These are phyloP conservation scores for Branchinecta sandiegonensis DNA, from an alignment of 2,888 invertebrate species.

Conservation along the genomic window DNA sequence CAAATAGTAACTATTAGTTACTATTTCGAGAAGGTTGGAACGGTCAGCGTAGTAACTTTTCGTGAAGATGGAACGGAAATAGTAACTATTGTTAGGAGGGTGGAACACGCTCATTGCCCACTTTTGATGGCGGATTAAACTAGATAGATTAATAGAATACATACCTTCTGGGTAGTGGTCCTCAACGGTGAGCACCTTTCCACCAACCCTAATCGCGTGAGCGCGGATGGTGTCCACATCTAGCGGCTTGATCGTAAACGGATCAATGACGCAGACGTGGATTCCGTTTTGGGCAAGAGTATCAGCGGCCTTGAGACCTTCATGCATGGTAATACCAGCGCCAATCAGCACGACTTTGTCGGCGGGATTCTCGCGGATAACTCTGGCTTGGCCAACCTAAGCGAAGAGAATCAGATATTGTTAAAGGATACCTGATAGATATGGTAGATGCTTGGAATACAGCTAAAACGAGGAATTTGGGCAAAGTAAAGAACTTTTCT, in stretches of 20 bases:
- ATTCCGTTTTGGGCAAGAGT: constrained; percentile 54
- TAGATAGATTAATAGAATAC: constrained; percentile 26
- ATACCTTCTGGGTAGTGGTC: constrained; percentile 87
- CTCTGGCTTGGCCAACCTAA: constrained; percentile 57
- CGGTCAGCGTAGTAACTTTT: too few relatives aligned
- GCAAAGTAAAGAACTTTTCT: too few relatives aligned
- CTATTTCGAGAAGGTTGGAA: too few relatives aligned
- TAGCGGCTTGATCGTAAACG: constrained; percentile 89
- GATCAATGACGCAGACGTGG: constrained; percentile 71
- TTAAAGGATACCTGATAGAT: constrained; percentile 16
- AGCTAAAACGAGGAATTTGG: too few relatives aligned
- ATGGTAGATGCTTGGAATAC: too few relatives aligned
- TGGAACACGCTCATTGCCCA: too few relatives aligned
- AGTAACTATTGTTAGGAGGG: too few relatives aligned
- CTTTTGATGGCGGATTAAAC: too few relatives aligned
- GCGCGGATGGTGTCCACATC: constrained; percentile 59
- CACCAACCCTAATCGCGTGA: constrained; percentile 62
- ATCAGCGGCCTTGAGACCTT: constrained; percentile 70
- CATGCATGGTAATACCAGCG: constrained; percentile 83
- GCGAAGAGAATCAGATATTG: constrained; percentile 26
- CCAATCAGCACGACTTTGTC: constrained; percentile 80
- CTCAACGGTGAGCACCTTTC: constrained; percentile 78
- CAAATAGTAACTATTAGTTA: too few relatives aligned
- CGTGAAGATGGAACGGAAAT: too few relatives aligned
- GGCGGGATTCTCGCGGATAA: constrained; percentile 55